A percentile compares a stretch with the other conserved stretches of the same genome.
Evolutionary conservation across 2,113 vertebrate genomes (phyloP).

Genomic region (Urocitellus parryii): DNA sequence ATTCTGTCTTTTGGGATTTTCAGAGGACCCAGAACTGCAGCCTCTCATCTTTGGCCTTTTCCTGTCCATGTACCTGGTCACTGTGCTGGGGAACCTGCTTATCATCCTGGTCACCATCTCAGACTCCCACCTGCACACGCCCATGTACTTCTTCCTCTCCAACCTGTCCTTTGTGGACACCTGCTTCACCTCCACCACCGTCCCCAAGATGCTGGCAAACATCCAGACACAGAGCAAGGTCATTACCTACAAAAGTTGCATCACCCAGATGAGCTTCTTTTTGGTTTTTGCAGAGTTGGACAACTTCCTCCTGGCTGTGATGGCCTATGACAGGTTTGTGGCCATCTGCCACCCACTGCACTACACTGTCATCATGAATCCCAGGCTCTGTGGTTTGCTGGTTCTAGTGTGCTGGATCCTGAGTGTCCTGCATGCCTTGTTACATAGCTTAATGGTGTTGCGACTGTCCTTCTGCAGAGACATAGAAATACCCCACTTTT

Average conservation of each 20-base stretch:
- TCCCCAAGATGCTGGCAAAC: background rate
- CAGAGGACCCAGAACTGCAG: too few species aligned
- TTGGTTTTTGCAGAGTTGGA: slow-evolving; percentile 25
- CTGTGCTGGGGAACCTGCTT: too few species aligned
- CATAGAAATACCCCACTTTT: background rate
- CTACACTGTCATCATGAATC: slow-evolving; percentile 44
- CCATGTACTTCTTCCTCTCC: too few species aligned
- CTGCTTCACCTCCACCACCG: background rate
- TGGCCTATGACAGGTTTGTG: slow-evolving; percentile 47
- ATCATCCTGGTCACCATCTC: too few species aligned
- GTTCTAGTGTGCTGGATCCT: slow-evolving; percentile 20
- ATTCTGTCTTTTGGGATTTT: too few species aligned
- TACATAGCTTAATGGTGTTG: background rate
- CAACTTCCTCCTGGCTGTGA: slow-evolving; percentile 10
- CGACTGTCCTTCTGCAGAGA: background rate
- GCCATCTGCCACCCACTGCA: background rate
- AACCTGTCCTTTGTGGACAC: too few species aligned
- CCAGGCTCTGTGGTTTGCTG: background rate
- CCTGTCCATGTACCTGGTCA: too few species aligned
- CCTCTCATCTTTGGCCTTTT: too few species aligned
- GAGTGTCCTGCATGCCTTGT: background rate
- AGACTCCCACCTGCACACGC: too few species aligned
- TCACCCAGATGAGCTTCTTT: background rate
- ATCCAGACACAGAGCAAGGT: background rate
- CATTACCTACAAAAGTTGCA: background rate